These are phyloP conservation scores for Diachrysia chrysitis DNA, from an alignment of 2,888 invertebrate genomes.

Conservation along the genomic window DNA sequence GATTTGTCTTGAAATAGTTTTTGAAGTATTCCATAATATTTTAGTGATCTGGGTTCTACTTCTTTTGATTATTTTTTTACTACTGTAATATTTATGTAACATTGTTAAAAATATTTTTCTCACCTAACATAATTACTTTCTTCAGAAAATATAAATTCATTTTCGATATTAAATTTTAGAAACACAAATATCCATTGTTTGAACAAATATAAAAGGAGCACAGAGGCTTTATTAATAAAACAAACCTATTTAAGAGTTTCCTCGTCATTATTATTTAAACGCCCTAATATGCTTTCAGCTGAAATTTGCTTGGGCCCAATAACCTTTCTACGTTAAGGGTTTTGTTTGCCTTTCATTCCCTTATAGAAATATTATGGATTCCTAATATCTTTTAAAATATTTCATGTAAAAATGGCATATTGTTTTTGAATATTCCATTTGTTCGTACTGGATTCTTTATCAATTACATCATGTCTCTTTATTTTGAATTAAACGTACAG, in stretches of 20 bases:
- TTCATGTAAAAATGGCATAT: background rate
- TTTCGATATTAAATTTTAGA: background rate
- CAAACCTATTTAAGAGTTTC: conserved; percentile 14
- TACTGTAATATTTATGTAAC: too few species aligned
- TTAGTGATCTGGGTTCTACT: background rate
- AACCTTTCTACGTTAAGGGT: conserved; percentile 16
- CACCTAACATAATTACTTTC: background rate
- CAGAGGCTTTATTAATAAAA: conserved; percentile 5
- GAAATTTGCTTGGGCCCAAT: conserved; percentile 15
- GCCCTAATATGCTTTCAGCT: conserved; percentile 12
- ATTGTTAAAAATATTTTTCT: background rate
- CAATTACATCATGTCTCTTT: background rate
- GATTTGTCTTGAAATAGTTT: background rate
- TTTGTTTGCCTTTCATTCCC: conserved; percentile 40
- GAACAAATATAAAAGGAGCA: background rate
- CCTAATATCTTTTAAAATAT: conserved; percentile 7
- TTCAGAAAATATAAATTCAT: background rate
- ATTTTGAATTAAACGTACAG: background rate
- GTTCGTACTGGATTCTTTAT: background rate
- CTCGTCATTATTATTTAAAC: conserved; percentile 8
- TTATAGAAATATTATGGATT: conserved; percentile 33
- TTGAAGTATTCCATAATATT: background rate
- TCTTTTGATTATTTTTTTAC: too few species aligned
- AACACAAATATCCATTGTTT: background rate
- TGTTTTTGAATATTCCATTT: background rate